These are phyloP conservation scores for Amblyteles armatorius DNA, from an alignment of 2,888 invertebrate genomes.

Conservation along the genomic window DNA sequence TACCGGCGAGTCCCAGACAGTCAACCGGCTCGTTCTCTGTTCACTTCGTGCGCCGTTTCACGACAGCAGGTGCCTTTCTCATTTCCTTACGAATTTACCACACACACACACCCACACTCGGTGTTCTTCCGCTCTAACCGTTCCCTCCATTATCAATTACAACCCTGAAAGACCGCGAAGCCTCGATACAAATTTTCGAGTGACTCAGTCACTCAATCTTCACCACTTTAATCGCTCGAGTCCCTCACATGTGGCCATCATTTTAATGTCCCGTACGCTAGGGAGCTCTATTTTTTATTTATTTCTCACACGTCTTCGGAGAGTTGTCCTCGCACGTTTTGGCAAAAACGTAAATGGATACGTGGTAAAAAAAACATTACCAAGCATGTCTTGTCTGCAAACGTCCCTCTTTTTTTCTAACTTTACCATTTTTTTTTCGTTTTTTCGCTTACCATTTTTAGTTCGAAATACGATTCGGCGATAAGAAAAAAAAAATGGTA, in stretches of 20 bases:
- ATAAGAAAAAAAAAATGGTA: no score
- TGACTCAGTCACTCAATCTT: background rate
- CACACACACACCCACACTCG: conserved; percentile 38
- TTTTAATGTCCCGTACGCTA: background rate
- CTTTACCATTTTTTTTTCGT: no score
- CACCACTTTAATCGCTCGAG: background rate
- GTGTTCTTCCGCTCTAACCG: conserved; percentile 25
- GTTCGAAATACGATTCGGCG: no score
- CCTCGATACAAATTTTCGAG: conserved; percentile 9
- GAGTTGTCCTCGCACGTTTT: background rate
- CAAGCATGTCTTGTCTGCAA: no score
- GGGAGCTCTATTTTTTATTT: background rate
- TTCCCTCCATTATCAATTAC: conserved; percentile 42
- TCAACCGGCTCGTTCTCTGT: conserved; percentile 23
- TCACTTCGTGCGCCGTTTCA: conserved; percentile 17
- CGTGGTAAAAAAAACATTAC: background rate
- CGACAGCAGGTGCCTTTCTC: conserved; percentile 50
- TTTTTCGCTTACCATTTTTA: no score
- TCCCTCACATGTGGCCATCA: background rate
- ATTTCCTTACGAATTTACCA: conserved; percentile 56
- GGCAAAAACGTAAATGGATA: background rate
- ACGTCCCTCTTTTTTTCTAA: no score
- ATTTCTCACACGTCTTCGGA: background rate
- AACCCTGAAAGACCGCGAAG: conserved; percentile 3
- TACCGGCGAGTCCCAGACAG: conserved; percentile 44